Conservation (phyloP, 2,888 invertebrate genomes). For the Pyrrhia umbra region DNA sequence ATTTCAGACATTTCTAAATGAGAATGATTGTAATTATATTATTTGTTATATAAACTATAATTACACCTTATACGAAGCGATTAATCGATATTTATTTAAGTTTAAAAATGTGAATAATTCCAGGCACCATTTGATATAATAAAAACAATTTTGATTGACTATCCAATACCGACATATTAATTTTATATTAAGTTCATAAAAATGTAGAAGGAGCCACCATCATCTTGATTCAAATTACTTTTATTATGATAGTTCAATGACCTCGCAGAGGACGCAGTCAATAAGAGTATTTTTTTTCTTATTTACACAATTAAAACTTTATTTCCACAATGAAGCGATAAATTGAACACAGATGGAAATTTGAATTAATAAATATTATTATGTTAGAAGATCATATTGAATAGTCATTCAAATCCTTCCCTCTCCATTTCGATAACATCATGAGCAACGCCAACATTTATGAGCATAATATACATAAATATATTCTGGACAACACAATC, state of each 20-base stretch:
- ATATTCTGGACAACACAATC: conserved; percentile 45
- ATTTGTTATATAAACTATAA: conserved; percentile 56
- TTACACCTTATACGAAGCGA: conserved; percentile 61
- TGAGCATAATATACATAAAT: conserved; percentile 53
- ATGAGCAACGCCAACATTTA: conserved; percentile 52
- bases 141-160: conserved; percentile 47
- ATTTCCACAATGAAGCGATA: too few species aligned
- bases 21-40: conserved; percentile 65
- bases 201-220: not conserved
- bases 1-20: conserved; percentile 62
- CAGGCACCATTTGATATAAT: conserved; percentile 73
- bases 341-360: too few species aligned
- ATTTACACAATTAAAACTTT: not conserved
- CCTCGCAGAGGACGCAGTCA: not conserved
- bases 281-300: not conserved
- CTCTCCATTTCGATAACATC: conserved; percentile 35
- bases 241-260: not conserved
- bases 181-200: not conserved
- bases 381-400: conserved; percentile 14
- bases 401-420: conserved; percentile 43
- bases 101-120: conserved; percentile 55
- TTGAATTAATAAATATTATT: not conserved
- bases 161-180: conserved; percentile 22
- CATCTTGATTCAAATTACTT: not conserved
- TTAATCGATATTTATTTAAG: conserved; percentile 55